phyloP scores from a whole-genome alignment of 1,140 invertebrate genomes.

The Ips nitidus region DNA sequence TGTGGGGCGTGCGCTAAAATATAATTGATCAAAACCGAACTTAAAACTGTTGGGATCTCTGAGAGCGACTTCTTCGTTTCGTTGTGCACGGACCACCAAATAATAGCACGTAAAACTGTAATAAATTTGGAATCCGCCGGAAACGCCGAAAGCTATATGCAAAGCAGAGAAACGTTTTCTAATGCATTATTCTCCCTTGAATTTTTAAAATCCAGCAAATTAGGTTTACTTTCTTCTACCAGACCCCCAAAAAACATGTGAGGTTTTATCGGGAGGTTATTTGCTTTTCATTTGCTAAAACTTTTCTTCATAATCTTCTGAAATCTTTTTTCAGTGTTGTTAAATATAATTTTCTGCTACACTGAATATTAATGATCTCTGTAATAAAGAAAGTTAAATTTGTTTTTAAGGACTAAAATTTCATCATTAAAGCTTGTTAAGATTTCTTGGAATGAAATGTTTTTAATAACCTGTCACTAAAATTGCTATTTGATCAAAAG shows the following conservation, averaged over 20 bases:
- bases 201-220: slow-evolving; percentile 11
- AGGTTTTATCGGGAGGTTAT: too few relatives aligned
- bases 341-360: too few relatives aligned
- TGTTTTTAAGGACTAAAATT: too few relatives aligned
- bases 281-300: too few relatives aligned
- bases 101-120: slow-evolving; percentile 13
- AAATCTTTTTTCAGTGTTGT: too few relatives aligned
- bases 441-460: neutral
- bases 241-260: too few relatives aligned
- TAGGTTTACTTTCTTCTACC: slow-evolving; percentile 5
- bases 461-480: slow-evolving; percentile 12
- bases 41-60: neutral
- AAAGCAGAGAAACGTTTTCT: slow-evolving; percentile 13
- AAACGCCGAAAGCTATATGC: slow-evolving; percentile 13
- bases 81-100: neutral
- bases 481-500: neutral
- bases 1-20: neutral
- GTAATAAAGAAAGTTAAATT: too few relatives aligned
- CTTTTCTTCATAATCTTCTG: too few relatives aligned
- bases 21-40: slow-evolving; percentile 1
- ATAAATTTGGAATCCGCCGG: slow-evolving; percentile 18
- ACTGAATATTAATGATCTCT: too few relatives aligned
- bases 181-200: slow-evolving; percentile 7
- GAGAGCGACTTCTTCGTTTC: neutral
- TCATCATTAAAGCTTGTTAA: slow-evolving; percentile 1